Base-by-base conservation (phyloP, 1,140 invertebrate species). In the Platyscapa corneri region DNA sequence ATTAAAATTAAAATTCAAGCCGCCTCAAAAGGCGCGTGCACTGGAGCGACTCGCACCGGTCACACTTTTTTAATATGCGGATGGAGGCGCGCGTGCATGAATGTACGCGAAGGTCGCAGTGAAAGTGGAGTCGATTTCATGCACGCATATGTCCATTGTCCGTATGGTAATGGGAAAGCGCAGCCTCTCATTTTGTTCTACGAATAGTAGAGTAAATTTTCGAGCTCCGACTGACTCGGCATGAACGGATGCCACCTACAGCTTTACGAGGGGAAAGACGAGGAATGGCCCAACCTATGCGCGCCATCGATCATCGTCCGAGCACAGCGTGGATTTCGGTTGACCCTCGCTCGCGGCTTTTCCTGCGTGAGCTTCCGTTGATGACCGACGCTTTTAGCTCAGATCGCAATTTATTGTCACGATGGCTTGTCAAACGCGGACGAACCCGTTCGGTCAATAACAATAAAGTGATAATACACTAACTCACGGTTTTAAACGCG, bases 91-190 rank as follows among this genome's bases (percentile, higher is more conserved):
- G 46, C 46, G 30, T 16, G 39, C 1, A 20, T 16, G 42, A 56
- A 56, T 14, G 5, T 12, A 46, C 34, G 42, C 46, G 75, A 76
- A 53, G 75, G 75, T 76, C 75, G 75, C 75, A 76, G 75, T 42
- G 75, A 76, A 76, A 76, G 75, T 76, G 12, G 23, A 3, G 49
- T 6, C 49, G 49, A 18, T 53, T 53, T 53, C 49, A 53, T 14
- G 49, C 18, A 18, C 18, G 16, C 8, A 14, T 53, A 53, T 16
- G 49, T 60, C 27, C 23, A 60, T 60, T 27, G 67, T 20, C 70
- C 70, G 8, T 42, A 42, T 42, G 70, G 70, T 14, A 70, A 42
- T 12, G 37, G 37, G 30, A 39, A 42, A 74, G 37, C 37, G 8
- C 20, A 27, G 37, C 70, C 67, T 23, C 34, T 16, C 6, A 0